Base-by-base conservation (phyloP, 1,140 invertebrate genomes). In the Galleria mellonella region DNA sequence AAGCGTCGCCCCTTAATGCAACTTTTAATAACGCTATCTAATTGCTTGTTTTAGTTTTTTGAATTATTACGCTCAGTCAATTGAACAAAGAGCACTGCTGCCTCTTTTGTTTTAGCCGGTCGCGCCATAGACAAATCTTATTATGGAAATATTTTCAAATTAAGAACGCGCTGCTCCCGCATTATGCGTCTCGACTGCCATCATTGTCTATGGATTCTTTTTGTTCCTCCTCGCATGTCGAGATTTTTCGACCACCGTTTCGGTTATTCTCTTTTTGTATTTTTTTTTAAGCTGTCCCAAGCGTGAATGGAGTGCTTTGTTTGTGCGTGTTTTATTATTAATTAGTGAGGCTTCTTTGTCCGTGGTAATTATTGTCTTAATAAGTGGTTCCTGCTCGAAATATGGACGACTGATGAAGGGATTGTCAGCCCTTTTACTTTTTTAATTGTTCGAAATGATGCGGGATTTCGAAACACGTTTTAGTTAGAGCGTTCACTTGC, bases 61-160 rank as follows among this genome's bases (percentile, higher is more conserved):
- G 47, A 72, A 82, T 78, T 69, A 82, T 82, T 65, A 75, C 65
- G 60, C 59, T 57, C 72, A 68, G 70, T 81, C 66, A 76, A 54
- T 45, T 45, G 61, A 78, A 84, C 77, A 82, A 82, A 83, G 72
- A 54, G 45, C 42, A 51, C 59, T 60, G 58, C 54, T 57, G 13
- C 55, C 44, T 68, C 79, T 84, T 84, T 84, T 84, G 77, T 84
- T 70, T 70, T 48, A 56, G 40, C 64, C 54, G 69, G 68, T 68
- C 69, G 72, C 66, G 72, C 74, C 70, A 82, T 84, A 82, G 81
- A 82, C 81, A 82, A 82, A 84, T 82, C 81, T 82, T 84, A 83
- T 83, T 82, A 84, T 84, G 81, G 77, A 84, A 82, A 84, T 82
- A 84, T 84, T 84, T 84, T 84, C 76, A 82, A 84, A 82, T 84